Evolutionary conservation across 2,797 vertebrate genomes (phyloP).

Genomic region (Hypotaenidia philippensis): DNA sequence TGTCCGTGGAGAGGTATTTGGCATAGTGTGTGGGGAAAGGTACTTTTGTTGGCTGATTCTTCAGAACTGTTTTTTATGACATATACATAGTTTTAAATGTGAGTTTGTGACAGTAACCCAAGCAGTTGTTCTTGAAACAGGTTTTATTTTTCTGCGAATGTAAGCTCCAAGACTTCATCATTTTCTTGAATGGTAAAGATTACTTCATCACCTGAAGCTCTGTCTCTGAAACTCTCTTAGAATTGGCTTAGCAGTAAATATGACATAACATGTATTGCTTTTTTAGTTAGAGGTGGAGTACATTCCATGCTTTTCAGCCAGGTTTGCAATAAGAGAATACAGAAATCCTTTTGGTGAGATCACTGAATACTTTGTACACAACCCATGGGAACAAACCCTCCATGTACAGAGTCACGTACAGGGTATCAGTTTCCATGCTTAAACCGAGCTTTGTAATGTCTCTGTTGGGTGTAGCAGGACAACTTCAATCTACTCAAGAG

Average conservation of each 20-base stretch:
- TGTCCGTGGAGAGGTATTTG: background rate
- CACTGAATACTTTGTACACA: background rate
- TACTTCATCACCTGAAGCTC: background rate
- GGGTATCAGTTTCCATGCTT: background rate
- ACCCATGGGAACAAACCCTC: background rate
- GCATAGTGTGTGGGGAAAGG: background rate
- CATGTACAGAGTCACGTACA: fast-evolving
- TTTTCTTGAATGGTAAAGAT: background rate
- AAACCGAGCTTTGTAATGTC: background rate
- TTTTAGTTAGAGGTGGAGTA: fast-evolving
- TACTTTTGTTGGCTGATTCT: background rate
- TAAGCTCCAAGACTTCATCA: background rate
- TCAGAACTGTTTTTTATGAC: background rate
- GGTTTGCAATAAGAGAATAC: background rate
- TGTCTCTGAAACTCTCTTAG: background rate
- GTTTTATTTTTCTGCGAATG: background rate
- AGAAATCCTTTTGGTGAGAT: background rate
- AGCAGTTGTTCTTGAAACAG: background rate
- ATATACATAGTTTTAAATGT: background rate
- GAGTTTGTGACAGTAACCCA: background rate
- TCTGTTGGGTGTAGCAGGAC: background rate
- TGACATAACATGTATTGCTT: background rate
- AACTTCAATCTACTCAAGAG: background rate
- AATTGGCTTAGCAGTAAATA: background rate
- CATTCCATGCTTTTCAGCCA: background rate